These are phyloP conservation scores for Dendrocopos noguchii DNA, from an alignment of 2,113 vertebrate species.

Conservation along the genomic window DNA sequence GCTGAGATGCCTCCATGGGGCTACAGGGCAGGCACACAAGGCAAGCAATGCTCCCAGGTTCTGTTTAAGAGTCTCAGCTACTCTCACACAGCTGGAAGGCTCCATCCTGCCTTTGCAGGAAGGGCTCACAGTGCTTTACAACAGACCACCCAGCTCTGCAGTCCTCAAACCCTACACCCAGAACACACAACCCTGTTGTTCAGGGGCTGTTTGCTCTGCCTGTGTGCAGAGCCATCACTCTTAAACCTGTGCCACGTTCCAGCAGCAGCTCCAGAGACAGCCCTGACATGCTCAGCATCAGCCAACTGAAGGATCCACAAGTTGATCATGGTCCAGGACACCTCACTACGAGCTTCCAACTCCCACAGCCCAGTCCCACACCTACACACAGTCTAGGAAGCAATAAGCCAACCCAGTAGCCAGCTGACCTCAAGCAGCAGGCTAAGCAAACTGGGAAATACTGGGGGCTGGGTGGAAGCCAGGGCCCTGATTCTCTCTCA, in stretches of 20 bases:
- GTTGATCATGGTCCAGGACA: background rate
- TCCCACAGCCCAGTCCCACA: background rate
- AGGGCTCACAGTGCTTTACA: background rate
- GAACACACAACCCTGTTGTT: background rate
- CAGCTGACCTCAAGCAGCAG: background rate
- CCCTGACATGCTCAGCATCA: background rate
- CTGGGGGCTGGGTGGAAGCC: background rate
- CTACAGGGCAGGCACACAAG: background rate
- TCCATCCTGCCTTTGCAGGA: background rate
- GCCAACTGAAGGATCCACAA: background rate
- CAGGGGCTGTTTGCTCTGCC: background rate
- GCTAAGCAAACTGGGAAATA: background rate
- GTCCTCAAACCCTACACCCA: background rate
- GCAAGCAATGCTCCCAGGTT: background rate
- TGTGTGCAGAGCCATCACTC: background rate
- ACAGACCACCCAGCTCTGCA: background rate
- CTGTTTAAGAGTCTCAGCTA: background rate
- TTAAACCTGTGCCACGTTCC: background rate
- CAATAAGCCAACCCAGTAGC: background rate
- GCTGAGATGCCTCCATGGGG: background rate
- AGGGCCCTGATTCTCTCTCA: background rate
- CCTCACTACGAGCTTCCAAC: background rate
- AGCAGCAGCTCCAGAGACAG: background rate
- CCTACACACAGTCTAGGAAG: background rate
- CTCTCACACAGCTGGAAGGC: background rate